phyloP scores from a whole-genome alignment of 2,888 invertebrate genomes.

The Neuroscelio doddi region DNA sequence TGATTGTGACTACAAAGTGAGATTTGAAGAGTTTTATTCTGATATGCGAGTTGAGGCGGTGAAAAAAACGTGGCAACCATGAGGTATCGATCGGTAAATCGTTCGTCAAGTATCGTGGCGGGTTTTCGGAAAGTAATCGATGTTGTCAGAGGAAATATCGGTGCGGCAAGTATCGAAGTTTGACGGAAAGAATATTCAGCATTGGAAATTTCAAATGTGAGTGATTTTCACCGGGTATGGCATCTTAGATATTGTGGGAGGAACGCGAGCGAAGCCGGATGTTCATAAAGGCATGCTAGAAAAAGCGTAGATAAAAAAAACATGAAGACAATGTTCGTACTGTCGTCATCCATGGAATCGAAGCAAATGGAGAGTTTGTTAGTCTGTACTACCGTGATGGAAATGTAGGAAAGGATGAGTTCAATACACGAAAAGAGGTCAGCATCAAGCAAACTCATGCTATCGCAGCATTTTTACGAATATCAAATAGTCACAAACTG shows the following conservation, averaged over 20 bases:
- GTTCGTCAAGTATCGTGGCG: neutral
- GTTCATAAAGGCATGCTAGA: neutral
- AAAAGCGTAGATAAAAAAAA: constrained; percentile 28
- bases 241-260: constrained; percentile 29
- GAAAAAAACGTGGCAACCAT: no score
- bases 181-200: constrained; percentile 33
- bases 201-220: constrained; percentile 38
- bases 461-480: constrained; percentile 44
- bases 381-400: constrained; percentile 26
- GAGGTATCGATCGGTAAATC: no score
- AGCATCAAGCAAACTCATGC: constrained; percentile 35
- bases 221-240: constrained; percentile 29
- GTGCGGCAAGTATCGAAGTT: constrained; percentile 22
- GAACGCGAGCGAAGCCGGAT: constrained; percentile 8
- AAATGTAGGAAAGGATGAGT: constrained; percentile 43
- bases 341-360: constrained; percentile 39
- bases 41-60: no score
- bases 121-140: neutral
- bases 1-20: no score
- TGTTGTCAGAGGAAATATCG: constrained; percentile 10
- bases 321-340: constrained; percentile 41
- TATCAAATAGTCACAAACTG: constrained; percentile 45
- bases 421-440: constrained; percentile 46
- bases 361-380: constrained; percentile 35
- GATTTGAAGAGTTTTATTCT: no score